Conservation (phyloP, 1,140 invertebrate species). For the Fopius arisanus region DNA sequence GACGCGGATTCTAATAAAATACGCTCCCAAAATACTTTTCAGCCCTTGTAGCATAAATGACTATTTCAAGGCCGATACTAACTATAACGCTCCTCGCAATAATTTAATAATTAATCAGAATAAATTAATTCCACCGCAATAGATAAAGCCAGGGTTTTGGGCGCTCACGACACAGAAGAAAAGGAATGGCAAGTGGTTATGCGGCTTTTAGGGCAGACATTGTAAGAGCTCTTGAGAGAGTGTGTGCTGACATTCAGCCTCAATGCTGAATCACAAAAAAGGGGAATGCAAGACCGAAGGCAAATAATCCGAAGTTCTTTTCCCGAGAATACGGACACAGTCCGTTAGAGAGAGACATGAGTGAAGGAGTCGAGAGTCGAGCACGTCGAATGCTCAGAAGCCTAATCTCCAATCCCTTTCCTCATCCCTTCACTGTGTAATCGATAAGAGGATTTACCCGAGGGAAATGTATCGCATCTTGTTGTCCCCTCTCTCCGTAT, state of each 20-base stretch:
- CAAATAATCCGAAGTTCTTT: slow-evolving; percentile 7
- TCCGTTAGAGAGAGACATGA: neutral
- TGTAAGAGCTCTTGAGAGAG: neutral
- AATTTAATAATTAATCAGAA: too few species aligned
- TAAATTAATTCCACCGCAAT: neutral
- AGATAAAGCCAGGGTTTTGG: neutral
- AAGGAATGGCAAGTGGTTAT: neutral
- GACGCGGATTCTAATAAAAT: too few species aligned
- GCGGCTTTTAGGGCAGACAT: neutral
- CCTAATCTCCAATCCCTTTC: neutral
- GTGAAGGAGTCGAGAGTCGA: neutral
- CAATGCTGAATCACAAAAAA: slow-evolving; percentile 4
- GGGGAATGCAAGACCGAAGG: neutral
- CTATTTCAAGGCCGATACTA: too few species aligned
- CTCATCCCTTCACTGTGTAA: neutral
- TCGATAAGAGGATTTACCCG: slow-evolving; percentile 8
- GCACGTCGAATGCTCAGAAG: neutral
- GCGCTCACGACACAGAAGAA: neutral
- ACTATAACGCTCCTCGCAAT: too few species aligned
- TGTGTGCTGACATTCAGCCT: slow-evolving; percentile 8
- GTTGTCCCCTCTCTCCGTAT: neutral
- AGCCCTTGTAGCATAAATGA: too few species aligned
- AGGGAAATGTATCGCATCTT: neutral
- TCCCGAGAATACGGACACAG: neutral
- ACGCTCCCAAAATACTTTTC: too few species aligned